Evolutionary conservation across 2,888 invertebrate genomes (phyloP), one percentile per base, ranked within the genome.

Genomic region (Sphaerophoria taeniata): DNA sequence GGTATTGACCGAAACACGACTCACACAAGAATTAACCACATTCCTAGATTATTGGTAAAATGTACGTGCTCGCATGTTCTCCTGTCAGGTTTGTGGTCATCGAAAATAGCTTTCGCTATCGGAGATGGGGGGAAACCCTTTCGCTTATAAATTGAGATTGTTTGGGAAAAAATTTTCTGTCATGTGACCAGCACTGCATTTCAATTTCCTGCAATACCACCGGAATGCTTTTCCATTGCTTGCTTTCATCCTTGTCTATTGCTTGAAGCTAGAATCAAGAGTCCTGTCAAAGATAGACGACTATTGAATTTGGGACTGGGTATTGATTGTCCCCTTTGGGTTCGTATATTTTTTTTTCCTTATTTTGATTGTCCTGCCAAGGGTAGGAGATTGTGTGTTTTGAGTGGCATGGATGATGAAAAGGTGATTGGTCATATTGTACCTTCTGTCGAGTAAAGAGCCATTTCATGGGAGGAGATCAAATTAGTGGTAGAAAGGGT

Each of bases 401-500:
- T 9, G 39, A 7, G 39, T 43, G 43, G 12, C 43, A 43, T 9
- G 43, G 6, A 11, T 9, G 9, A 39, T 43, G 43, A 43, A 43
- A 43, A 43, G 58, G 65, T 75, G 71, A 72, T 76, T 76, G 81
- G 65, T 81, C 60, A 67, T 31, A 67, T 76, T 81, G 71, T 76
- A 24, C 24, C 24, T 24, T 24, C 2, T 24, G 24, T 24, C 24
- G 24, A 24, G 24, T 24, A 24, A 24, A 24, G 24, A 24, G 24
- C 24, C 24, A 24, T 24, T 24, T 24, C 24, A 24, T 24, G 24
- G 24, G 1, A 24, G 24, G 24, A 24, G 24, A 24, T 24, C 24
- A 24, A 24, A 24, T 24, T 24, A 24, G 1, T 24, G 24, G 24
- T 24, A 24, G 24, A 24, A 24, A 24, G 24, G 24, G 24, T 24